phyloP scores from a whole-genome alignment of 2,888 invertebrate species.

The Magallana nippona region DNA sequence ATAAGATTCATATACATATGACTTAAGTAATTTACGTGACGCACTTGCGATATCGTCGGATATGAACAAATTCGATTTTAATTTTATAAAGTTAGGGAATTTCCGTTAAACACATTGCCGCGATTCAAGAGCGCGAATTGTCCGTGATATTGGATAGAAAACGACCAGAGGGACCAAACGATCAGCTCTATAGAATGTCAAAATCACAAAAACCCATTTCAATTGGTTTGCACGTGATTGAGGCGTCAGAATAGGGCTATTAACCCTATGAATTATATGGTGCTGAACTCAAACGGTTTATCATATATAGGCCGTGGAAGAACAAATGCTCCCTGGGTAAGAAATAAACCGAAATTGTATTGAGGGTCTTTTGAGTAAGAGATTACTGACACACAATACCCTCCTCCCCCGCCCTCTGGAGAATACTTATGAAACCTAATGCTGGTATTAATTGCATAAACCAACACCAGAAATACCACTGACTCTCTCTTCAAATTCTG shows the following conservation, averaged over 20 bases:
- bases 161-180: background rate
- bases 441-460: background rate
- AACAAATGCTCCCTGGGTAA: background rate
- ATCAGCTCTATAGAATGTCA: background rate
- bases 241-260: background rate
- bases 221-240: constrained; percentile 5
- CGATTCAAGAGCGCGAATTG: background rate
- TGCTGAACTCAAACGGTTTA: too few species aligned
- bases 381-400: too few species aligned
- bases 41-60: background rate
- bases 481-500: too few species aligned
- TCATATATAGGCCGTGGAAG: background rate
- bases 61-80: constrained; percentile 17
- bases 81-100: background rate
- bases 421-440: background rate
- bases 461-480: background rate
- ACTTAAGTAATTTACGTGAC: background rate
- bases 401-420: background rate
- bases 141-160: background rate
- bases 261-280: background rate
- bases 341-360: background rate
- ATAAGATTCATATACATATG: too few species aligned
- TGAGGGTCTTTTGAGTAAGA: background rate
- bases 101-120: background rate
- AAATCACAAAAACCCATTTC: background rate